Base-by-base conservation (phyloP, 2,113 vertebrate genomes). In the Stegostoma tigrinum region DNA sequence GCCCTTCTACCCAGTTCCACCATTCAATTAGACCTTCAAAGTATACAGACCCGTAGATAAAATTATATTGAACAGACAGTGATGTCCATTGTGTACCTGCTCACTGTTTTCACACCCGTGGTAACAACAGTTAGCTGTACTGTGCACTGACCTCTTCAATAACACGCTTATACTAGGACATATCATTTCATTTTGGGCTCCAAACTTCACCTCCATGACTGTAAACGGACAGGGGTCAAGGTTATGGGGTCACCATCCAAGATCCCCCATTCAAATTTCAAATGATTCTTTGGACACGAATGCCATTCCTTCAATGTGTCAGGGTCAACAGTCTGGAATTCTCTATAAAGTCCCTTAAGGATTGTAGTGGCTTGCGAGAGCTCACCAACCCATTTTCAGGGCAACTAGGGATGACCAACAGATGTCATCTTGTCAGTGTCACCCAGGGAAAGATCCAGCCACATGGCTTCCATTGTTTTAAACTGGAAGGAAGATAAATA, bases 171-270 rank as follows among this genome's bases (percentile, higher is more conserved):
- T 97, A 90, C 98, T 98, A 95, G 98, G 98, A 70, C 98, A 96
- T 97, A 98, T 97, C 95, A 98, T 98, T 93, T 98, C 98, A 19
- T 98, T 98, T 96, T 98, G 98, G 78, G 98, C 98, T 96, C 98
- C 98, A 96, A 98, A 98, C 96, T 98, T 98, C 96, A 98, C 98
- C 95, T 48, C 48, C 3, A 48, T 48, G 48, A 48, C 48, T 48
- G 48, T 3, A 3, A 48, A 48, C 3, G 48, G 48, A 48, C 48
- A 48, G 48, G 48, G 48, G 48, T 48, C 48, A 48, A 48, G 48
- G 48, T 48, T 48, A 85, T 17, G n/a, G 38, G 80, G 45, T 42
- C 34, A 85, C 80, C 38, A 19, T 17, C n/a, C 27, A 52, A 52
- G 5, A 48, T 0, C 10, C 24, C 24, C 45, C 24, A 24, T 61